These are phyloP conservation scores for Adela reaumurella DNA, from an alignment of 2,888 invertebrate species.

Conservation along the genomic window DNA sequence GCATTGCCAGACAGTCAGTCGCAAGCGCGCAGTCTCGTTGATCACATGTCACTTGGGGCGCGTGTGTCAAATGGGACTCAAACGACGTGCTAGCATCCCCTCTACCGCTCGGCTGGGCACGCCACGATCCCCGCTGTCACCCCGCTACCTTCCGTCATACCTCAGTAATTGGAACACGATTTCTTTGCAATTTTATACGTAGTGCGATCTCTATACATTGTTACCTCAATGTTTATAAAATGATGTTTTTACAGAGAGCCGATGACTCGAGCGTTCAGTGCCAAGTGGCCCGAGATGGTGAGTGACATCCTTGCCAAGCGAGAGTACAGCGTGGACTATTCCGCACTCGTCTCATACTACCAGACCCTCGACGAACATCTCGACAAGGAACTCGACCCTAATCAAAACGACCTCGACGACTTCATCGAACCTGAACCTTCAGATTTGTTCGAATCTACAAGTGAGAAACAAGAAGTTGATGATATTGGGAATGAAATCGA, in stretches of 20 bases:
- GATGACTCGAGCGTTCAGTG: constrained; percentile 43
- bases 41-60: too few relatives aligned
- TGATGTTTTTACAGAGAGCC: constrained; percentile 23
- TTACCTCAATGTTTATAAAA: too few relatives aligned
- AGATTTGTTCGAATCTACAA: background rate
- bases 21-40: too few relatives aligned
- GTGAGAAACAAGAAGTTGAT: background rate
- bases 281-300: constrained; percentile 46
- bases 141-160: too few relatives aligned
- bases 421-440: background rate
- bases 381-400: constrained; percentile 41
- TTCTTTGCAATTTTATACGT: too few relatives aligned
- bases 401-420: constrained; percentile 2
- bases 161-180: too few relatives aligned
- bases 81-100: too few relatives aligned
- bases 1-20: too few relatives aligned
- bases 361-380: constrained; percentile 52
- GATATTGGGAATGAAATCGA: background rate
- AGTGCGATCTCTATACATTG: too few relatives aligned
- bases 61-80: too few relatives aligned
- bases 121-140: too few relatives aligned
- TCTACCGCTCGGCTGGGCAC: too few relatives aligned
- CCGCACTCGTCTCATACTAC: constrained; percentile 53
- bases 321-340: constrained; percentile 45
- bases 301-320: constrained; percentile 42